A percentile compares a stretch with the other conserved stretches of the same genome.
Evolutionary conservation across 2,797 vertebrate genomes (phyloP).

Genomic region (Phyllotis vaccarum): DNA sequence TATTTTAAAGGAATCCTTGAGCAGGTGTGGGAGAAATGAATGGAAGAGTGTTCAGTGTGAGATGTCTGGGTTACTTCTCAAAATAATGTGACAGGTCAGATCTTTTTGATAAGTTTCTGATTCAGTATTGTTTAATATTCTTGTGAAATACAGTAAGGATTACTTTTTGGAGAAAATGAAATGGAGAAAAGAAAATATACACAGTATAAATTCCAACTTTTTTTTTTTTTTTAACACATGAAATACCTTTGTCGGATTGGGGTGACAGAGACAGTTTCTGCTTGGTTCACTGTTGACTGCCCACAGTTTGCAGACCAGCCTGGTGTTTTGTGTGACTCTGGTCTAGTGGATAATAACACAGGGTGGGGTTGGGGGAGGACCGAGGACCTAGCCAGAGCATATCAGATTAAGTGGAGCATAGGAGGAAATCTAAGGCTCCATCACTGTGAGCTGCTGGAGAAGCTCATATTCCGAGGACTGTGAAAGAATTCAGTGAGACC

Average conservation of each 20-base stretch:
- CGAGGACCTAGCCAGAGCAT: not conserved
- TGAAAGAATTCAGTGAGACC: not conserved
- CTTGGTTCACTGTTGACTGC: not conserved
- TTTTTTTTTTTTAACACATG: not conserved
- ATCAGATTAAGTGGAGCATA: not conserved
- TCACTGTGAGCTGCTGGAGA: not conserved
- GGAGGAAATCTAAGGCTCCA: not conserved
- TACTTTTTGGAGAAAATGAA: slow-evolving; percentile 26
- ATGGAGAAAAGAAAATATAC: not conserved
- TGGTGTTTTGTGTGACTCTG: not conserved
- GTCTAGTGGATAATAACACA: not conserved
- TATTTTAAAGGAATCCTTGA: slow-evolving; percentile 17
- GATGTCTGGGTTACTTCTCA: not conserved
- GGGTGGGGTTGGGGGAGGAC: no score
- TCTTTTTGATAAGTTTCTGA: not conserved
- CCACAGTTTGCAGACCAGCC: not conserved
- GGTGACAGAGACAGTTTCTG: not conserved
- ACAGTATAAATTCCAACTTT: not conserved
- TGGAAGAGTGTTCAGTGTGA: not conserved
- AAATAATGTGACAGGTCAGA: not conserved
- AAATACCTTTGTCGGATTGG: not conserved
- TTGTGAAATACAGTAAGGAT: slow-evolving; percentile 21
- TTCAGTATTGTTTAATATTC: not conserved
- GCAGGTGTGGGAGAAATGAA: not conserved
- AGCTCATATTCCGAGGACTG: not conserved